Base-by-base conservation (phyloP, 2,113 vertebrate genomes). In the Lagenorhynchus albirostris region DNA sequence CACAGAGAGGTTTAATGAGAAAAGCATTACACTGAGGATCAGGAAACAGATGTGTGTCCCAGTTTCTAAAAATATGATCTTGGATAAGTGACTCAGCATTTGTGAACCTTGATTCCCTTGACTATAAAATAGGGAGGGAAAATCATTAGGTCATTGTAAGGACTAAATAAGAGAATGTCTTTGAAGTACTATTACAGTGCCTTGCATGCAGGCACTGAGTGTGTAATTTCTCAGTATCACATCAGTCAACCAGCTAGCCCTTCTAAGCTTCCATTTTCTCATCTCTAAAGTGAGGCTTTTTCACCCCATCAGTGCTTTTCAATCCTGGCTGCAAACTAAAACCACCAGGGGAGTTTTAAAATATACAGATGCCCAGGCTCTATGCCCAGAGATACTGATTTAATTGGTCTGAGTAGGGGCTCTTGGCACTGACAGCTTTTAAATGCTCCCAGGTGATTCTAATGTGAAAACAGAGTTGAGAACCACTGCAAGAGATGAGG, bases 351-450 rank as follows among this genome's bases (percentile, higher is more conserved):
- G 89, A 91, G 79, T 94, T 93, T 95, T 92, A 71, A 97, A 96
- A 94, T 87, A 94, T 94, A 93, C 97, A 95, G 96, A 88, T 96
- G 92, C 95, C 92, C 87, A 77, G 86, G 94, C 95, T 92, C 36
- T 44, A 13, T 83, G 82, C 97, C 94, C 97, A 95, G 96, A 96
- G 86, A 92, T 89, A 33, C 95, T 86, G 91, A 76, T 93, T 96
- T 94, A 93, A 96, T 96, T 93, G 92, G 87, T 60, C 86, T 92
- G 70, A 60, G 92, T 92, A 25, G 84, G 36, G 81, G 21, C 50
- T 84, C 21, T 86, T 83, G 84, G 87, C 38, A 67, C 3, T 87
- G 74, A 71, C 79, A 50, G 0, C 73, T 31, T 88, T 86, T 89
- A 82, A 96, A 76, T 29, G 55, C 80, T 95, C 94, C 95, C 90